Evolutionary conservation across 2,888 invertebrate genomes (phyloP).

Genomic region (Drosophila flavopinicola): DNA sequence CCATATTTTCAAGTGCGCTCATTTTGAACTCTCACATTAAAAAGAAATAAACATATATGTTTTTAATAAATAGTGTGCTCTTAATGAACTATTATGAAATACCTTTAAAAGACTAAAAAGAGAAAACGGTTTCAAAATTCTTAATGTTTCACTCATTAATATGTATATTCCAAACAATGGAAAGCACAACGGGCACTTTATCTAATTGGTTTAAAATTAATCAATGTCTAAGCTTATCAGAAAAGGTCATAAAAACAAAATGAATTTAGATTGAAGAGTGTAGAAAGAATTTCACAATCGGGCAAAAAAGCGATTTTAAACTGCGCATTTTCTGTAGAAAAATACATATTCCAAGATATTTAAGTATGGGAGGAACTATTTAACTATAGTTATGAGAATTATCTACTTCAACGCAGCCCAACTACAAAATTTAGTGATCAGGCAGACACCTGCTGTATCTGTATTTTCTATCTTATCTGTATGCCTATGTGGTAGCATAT

Average conservation of each 20-base stretch:
- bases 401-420: background rate
- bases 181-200: background rate
- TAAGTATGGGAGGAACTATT: background rate
- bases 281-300: constrained; percentile 10
- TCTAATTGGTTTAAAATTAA: constrained; percentile 17
- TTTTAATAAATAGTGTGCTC: background rate
- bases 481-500: background rate
- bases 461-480: constrained; percentile 25
- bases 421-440: background rate
- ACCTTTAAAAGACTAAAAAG: background rate
- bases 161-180: background rate
- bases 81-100: background rate
- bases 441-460: background rate
- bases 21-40: no score
- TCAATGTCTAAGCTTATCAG: constrained; percentile 28
- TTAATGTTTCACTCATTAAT: background rate
- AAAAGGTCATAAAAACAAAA: background rate
- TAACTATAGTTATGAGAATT: no score
- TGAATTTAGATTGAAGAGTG: background rate
- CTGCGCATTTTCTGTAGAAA: background rate
- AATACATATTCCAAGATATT: background rate
- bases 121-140: background rate
- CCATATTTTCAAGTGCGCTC: no score
- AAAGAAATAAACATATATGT: no score
- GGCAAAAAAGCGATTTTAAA: background rate